Evolutionary conservation across 2,888 invertebrate genomes (phyloP), one percentile per base, ranked within the genome.

Genomic region (Linyphia triangularis): DNA sequence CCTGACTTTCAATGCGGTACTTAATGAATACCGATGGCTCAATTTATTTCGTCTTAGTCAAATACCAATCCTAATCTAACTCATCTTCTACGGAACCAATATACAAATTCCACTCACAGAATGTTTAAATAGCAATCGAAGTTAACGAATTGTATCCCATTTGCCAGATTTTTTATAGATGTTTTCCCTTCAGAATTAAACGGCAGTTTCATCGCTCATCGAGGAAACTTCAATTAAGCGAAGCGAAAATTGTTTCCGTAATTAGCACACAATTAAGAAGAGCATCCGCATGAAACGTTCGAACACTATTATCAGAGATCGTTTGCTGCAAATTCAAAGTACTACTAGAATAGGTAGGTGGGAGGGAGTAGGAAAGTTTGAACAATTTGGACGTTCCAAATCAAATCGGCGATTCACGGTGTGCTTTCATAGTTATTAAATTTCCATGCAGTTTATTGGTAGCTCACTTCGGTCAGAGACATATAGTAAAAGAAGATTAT

Each of bases 221-320:
- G 70, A 57, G 33, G 37, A 82, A 82, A 82, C 61, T 82, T 70
- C 70, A 82, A 82, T 82, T 82, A 82, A 70, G 37, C 59, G 59
- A 59, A 57, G 81, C 70, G 81, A 82, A 82, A 82, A 82, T 70
- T 67, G 79, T 81, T 81, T 81, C 69, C 69, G 69, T 69, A 81
- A 81, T 81, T 81, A 82, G 70, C 59, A 40, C 22, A 69, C 70
- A 82, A 82, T 82, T 82, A 82, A 82, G 40, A 28, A 16, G 69
- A 26, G 70, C 70, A 82, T 82, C 37, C 37, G 70, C 24, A 33
- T 70, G 59, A n/a, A 70, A 82, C 30, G 26, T 16, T 37, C 33
- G 37, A 70, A 61, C 65, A 59, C 59, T 69, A 40, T 82, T 70
- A 59, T 30, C 22, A 51, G 51, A n/a, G 51, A 51, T 51, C 51